These are phyloP conservation scores for Polymixis lichenea DNA, from an alignment of 2,888 invertebrate genomes.

Conservation along the genomic window DNA sequence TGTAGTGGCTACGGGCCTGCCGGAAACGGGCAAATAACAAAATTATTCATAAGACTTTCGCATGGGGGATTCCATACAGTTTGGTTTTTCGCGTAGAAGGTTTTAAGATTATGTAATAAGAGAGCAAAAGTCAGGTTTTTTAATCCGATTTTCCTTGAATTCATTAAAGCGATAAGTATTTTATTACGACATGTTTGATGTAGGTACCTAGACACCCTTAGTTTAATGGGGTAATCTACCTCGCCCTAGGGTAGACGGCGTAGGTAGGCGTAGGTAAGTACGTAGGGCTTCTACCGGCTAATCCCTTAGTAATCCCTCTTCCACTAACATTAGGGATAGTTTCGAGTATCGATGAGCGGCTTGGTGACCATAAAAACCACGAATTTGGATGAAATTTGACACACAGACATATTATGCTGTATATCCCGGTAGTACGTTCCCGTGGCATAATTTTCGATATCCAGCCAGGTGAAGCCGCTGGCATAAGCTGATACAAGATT, in stretches of 20 bases:
- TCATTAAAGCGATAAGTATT: background rate
- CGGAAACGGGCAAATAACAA: constrained; percentile 4
- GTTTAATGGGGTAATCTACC: background rate
- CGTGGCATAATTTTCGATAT: no score
- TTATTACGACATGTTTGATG: background rate
- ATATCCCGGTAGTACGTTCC: no score
- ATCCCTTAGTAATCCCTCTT: constrained; percentile 4
- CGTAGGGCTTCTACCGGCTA: constrained; percentile 9
- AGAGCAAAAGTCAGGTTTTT: constrained; percentile 15
- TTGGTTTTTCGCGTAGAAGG: constrained; percentile 1
- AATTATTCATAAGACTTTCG: constrained; percentile 31
- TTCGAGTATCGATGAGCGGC: background rate
- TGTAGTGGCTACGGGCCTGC: background rate
- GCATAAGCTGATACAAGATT: background rate
- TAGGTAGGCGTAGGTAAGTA: background rate
- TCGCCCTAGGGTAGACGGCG: background rate
- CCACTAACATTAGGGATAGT: background rate
- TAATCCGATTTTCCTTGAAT: background rate
- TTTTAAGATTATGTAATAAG: constrained; percentile 24
- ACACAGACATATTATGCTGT: no score
- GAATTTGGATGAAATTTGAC: no score
- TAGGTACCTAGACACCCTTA: background rate
- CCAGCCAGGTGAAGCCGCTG: no score
- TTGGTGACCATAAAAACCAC: background rate
- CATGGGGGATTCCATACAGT: constrained; percentile 26